A percentile compares a stretch with the other conserved stretches of the same genome.
These are phyloP conservation scores for Crepidodera aurea DNA, from an alignment of 2,888 invertebrate genomes.

Conservation along the genomic window DNA sequence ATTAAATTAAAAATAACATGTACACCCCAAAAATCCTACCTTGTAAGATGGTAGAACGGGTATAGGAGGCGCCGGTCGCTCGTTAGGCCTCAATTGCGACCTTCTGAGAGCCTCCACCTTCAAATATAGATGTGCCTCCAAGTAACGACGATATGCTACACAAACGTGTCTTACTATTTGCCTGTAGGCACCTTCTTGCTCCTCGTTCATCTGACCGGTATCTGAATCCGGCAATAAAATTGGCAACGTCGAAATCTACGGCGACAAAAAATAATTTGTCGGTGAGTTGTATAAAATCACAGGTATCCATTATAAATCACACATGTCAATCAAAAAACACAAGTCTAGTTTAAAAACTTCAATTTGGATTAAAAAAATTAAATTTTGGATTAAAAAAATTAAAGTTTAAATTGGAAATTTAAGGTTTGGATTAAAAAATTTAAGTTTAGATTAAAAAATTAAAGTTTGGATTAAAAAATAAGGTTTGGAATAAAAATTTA, in stretches of 20 bases:
- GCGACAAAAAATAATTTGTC: constrained; percentile 10
- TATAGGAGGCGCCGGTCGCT: constrained; percentile 54
- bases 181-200: constrained; percentile 87
- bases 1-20: background rate
- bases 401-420: too few species aligned
- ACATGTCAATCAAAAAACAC: background rate
- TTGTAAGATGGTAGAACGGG: constrained; percentile 62
- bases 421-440: too few species aligned
- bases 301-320: background rate
- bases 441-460: background rate
- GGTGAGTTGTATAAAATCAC: too few species aligned
- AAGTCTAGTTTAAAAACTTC: background rate
- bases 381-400: background rate
- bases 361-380: too few species aligned
- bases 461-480: background rate
- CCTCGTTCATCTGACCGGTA: constrained; percentile 73
- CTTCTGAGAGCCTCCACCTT: constrained; percentile 78
- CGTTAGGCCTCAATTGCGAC: constrained; percentile 61
- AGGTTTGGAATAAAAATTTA: too few species aligned
- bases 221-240: constrained; percentile 81
- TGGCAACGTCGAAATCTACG: constrained; percentile 82
- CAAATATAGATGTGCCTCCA: constrained; percentile 87
- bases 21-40: constrained; percentile 43
- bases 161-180: constrained; percentile 93
- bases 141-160: constrained; percentile 86